phyloP scores from a whole-genome alignment of 2,797 vertebrate genomes.

The Schizopygopsis pylzovi region DNA sequence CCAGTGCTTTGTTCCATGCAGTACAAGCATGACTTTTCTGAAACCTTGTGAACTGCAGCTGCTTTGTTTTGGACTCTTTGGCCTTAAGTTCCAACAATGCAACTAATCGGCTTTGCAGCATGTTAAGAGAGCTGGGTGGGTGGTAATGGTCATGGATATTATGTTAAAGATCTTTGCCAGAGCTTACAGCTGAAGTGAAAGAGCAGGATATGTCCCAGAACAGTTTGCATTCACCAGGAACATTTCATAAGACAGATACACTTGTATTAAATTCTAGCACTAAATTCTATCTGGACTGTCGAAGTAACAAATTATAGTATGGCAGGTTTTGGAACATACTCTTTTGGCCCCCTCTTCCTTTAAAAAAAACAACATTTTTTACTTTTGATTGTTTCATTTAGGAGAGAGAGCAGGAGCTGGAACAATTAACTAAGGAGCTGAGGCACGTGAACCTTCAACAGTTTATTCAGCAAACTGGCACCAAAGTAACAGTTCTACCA shows the following conservation, averaged over 20 bases:
- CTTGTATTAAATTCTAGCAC: conserved; percentile 1
- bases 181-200: conserved; percentile 42
- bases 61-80: conserved; percentile 21
- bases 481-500: conserved; percentile 92
- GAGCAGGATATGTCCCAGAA: conserved; percentile 20
- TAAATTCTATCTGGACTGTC: not conserved
- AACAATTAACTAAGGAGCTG: conserved; percentile 94
- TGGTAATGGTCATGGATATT: conserved; percentile 25
- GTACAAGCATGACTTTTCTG: not conserved
- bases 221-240: not conserved
- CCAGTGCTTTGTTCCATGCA: not conserved
- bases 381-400: conserved; percentile 58
- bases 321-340: not conserved
- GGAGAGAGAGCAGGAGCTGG: conserved; percentile 94
- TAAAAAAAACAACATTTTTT: not conserved
- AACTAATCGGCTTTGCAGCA: conserved; percentile 33
- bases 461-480: conserved; percentile 97
- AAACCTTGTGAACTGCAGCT: conserved; percentile 11
- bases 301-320: not conserved
- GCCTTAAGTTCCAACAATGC: conserved; percentile 27
- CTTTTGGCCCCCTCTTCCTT: not conserved
- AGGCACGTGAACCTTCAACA: conserved; percentile 97
- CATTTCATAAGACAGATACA: not conserved
- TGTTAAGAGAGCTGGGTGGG: conserved; percentile 44
- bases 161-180: conserved; percentile 43